Percentiles rank a stretch among this genome's conserved stretches.
Evolutionary conservation across 2,797 vertebrate genomes (phyloP).

Genomic region (Gobio occitaniae): DNA sequence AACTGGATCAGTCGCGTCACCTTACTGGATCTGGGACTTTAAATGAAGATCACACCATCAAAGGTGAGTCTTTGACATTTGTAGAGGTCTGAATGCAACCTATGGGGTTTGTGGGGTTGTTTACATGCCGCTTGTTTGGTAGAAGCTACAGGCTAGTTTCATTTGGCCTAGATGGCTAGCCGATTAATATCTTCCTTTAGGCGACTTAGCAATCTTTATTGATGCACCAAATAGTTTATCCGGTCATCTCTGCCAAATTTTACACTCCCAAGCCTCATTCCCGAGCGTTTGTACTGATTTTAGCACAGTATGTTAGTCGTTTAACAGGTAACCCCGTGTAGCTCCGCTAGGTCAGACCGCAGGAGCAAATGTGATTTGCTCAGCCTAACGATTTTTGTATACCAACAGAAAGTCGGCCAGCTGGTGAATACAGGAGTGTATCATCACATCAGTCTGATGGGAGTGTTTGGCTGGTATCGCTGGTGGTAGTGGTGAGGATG

Average conservation of each 20-base stretch:
- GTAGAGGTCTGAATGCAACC: neutral
- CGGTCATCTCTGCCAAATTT: neutral
- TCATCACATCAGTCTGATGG: conserved; percentile 30
- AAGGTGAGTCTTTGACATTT: conserved; percentile 73
- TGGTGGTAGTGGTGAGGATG: conserved; percentile 19
- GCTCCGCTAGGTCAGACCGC: conserved; percentile 20
- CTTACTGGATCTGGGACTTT: conserved; percentile 85
- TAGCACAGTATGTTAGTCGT: neutral
- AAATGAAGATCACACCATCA: conserved; percentile 88
- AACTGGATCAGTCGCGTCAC: conserved; percentile 84
- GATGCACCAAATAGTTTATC: neutral
- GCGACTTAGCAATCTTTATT: conserved; percentile 1
- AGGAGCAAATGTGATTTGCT: conserved; percentile 6
- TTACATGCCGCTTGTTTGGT: conserved; percentile 24
- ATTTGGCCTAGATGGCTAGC: conserved; percentile 40
- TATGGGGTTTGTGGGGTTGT: conserved; percentile 24
- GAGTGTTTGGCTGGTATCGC: conserved; percentile 27
- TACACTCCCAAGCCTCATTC: neutral
- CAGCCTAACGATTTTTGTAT: neutral
- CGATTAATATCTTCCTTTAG: conserved; percentile 24
- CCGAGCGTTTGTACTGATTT: neutral
- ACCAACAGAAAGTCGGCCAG: neutral
- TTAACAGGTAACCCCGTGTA: neutral
- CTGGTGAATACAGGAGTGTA: conserved; percentile 26
- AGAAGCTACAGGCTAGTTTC: conserved; percentile 26